These are phyloP conservation scores for Gonocerus acuteangulatus DNA, from an alignment of 2,888 invertebrate genomes.

Conservation along the genomic window DNA sequence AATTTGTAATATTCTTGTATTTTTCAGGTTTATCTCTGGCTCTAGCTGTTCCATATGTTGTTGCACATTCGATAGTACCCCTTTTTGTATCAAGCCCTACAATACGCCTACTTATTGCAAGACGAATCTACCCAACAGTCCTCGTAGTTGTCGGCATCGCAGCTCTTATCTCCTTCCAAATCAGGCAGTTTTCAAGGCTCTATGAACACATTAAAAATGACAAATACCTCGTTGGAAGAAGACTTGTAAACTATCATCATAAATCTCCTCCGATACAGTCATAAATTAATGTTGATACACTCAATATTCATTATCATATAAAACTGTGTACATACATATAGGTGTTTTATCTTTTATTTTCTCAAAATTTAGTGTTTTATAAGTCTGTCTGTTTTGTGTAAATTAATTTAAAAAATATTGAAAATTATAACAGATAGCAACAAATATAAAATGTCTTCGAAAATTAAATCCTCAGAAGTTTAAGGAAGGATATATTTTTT, in stretches of 20 bases:
- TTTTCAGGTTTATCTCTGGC: conserved; percentile 49
- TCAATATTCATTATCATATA: neutral
- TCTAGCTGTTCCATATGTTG: conserved; percentile 85
- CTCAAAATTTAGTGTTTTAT: neutral
- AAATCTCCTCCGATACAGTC: conserved; percentile 11
- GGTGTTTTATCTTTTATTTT: neutral
- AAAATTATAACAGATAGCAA: too few relatives aligned
- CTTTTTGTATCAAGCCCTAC: conserved; percentile 56
- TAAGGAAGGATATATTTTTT: neutral
- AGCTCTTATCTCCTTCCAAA: conserved; percentile 52
- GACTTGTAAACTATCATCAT: conserved; percentile 89
- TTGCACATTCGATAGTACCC: conserved; percentile 66
- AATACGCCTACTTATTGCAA: conserved; percentile 65
- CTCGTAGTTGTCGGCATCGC: conserved; percentile 65
- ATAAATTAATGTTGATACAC: neutral
- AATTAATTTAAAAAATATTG: too few relatives aligned
- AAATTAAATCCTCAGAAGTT: neutral
- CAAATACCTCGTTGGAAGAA: conserved; percentile 93
- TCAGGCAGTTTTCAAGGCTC: conserved; percentile 84
- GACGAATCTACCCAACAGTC: conserved; percentile 84
- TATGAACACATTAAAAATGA: conserved; percentile 99
- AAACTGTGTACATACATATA: neutral
- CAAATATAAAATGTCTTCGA: too few relatives aligned
- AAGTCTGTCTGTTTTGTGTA: neutral
- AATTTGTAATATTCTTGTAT: neutral